Percentiles rank a stretch among this genome's conserved stretches.
phyloP scores from a whole-genome alignment of 2,888 invertebrate genomes.

The Lasius fuliginosus region DNA sequence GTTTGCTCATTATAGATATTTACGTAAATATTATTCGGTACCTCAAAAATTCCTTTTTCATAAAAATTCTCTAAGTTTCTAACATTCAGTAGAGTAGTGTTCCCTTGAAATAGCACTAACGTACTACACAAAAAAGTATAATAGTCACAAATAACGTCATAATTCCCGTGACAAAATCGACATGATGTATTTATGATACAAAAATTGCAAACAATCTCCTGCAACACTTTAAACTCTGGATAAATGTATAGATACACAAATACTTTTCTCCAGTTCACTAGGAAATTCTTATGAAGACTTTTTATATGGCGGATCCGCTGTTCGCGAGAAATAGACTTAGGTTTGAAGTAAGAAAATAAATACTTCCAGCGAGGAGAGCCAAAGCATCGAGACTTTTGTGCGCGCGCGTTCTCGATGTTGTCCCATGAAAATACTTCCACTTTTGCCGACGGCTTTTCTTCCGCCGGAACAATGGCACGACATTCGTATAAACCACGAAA shows the following conservation, averaged over 20 bases:
- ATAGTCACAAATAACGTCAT: not conserved
- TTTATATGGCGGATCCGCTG: not conserved
- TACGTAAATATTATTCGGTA: not conserved
- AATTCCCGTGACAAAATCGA: constrained; percentile 1
- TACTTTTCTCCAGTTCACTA: constrained; percentile 21
- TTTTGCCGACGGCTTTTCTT: constrained; percentile 13
- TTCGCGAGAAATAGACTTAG: constrained; percentile 9
- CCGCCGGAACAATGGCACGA: constrained; percentile 32
- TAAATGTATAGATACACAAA: not conserved
- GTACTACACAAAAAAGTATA: not conserved
- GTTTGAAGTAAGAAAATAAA: constrained; percentile 37
- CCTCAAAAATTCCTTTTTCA: not conserved
- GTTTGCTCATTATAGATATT: not conserved
- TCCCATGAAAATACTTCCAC: constrained; percentile 39
- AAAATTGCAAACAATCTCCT: not conserved
- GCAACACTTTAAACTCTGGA: constrained; percentile 9
- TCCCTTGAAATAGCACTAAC: not conserved
- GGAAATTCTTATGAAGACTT: constrained; percentile 27
- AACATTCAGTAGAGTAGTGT: not conserved
- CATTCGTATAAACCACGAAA: constrained; percentile 41
- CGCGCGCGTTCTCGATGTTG: constrained; percentile 37
- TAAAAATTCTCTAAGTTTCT: not conserved
- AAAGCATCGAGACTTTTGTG: constrained; percentile 21
- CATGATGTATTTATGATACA: constrained; percentile 2
- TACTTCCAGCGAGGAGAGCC: constrained; percentile 10